phyloP scores from a whole-genome alignment of 2,113 vertebrate genomes.

The Dascyllus trimaculatus region DNA sequence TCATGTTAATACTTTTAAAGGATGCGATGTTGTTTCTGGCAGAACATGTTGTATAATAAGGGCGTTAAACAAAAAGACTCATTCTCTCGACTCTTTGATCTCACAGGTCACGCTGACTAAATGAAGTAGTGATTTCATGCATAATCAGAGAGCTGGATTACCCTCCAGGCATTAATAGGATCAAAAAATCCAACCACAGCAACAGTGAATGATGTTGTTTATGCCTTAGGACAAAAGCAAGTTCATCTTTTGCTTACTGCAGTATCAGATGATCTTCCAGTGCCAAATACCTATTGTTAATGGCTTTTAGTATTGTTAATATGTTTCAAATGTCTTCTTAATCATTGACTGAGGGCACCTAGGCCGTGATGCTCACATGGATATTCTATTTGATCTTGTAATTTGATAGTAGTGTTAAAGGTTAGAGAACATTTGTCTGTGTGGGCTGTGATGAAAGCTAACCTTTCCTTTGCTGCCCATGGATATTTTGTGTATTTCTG shows the following conservation, averaged over 20 bases:
- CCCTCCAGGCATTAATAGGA: not conserved
- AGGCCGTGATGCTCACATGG: slow-evolving; percentile 6
- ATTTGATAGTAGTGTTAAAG: slow-evolving; percentile 15
- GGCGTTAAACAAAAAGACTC: too few relatives aligned
- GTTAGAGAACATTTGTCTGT: slow-evolving; percentile 8
- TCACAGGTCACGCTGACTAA: not conserved
- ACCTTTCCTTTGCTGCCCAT: slow-evolving; percentile 26
- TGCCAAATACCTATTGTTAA: slow-evolving; percentile 19
- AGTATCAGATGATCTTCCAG: slow-evolving; percentile 22
- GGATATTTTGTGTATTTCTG: slow-evolving; percentile 25
- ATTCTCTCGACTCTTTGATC: not conserved
- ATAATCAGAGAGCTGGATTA: slow-evolving; percentile 4
- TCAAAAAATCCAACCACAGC: not conserved
- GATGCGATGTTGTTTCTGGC: not conserved
- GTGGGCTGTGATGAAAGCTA: slow-evolving; percentile 49
- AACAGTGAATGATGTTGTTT: slow-evolving; percentile 35
- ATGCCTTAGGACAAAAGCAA: slow-evolving; percentile 21
- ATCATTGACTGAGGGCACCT: not conserved
- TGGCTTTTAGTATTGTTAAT: not conserved
- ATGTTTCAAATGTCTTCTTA: slow-evolving; percentile 1
- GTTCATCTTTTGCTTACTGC: not conserved
- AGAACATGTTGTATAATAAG: not conserved
- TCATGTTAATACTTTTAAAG: too few relatives aligned
- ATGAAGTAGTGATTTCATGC: slow-evolving; percentile 3
- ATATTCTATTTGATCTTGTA: not conserved